Conservation (phyloP, 2,888 invertebrate species). For the Hanleya hanleyi region DNA sequence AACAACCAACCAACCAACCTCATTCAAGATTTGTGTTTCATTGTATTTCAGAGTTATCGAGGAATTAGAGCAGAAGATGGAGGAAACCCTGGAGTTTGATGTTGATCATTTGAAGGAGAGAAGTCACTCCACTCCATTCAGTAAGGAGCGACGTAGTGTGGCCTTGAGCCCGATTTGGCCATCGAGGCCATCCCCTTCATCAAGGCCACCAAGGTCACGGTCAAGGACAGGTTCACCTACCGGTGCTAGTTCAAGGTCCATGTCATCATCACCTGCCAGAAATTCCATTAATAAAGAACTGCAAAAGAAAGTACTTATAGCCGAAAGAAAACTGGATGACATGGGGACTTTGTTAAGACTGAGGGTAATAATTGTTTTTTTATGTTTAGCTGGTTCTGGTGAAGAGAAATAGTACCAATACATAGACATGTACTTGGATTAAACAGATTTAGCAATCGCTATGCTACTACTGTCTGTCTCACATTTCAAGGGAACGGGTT, state of each 20-base stretch:
- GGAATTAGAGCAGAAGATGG: constrained; percentile 16
- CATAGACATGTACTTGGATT: no score
- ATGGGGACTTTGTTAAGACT: constrained; percentile 52
- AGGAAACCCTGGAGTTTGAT: constrained; percentile 55
- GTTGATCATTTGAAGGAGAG: constrained; percentile 52
- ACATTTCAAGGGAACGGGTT: no score
- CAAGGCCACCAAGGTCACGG: constrained; percentile 19
- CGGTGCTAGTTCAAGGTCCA: neutral
- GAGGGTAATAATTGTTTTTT: constrained; percentile 44
- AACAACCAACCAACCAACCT: no score
- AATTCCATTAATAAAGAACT: constrained; percentile 18
- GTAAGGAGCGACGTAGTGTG: constrained; percentile 36
- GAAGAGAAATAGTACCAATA: neutral
- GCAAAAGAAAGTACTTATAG: constrained; percentile 38
- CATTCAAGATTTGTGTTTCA: neutral
- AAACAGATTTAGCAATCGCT: no score
- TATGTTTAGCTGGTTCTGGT: neutral
- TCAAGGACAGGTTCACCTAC: constrained; percentile 51
- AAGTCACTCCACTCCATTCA: constrained; percentile 57
- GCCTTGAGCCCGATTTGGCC: constrained; percentile 45
- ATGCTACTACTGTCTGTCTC: neutral
- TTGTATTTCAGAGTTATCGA: constrained; percentile 26
- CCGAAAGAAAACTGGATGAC: constrained; percentile 54
- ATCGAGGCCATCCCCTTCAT: neutral
- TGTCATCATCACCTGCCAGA: neutral